A percentile compares a stretch with the other conserved stretches of the same genome.
These are phyloP conservation scores for Eumerus sabulonum DNA, from an alignment of 2,888 invertebrate species.

Conservation along the genomic window DNA sequence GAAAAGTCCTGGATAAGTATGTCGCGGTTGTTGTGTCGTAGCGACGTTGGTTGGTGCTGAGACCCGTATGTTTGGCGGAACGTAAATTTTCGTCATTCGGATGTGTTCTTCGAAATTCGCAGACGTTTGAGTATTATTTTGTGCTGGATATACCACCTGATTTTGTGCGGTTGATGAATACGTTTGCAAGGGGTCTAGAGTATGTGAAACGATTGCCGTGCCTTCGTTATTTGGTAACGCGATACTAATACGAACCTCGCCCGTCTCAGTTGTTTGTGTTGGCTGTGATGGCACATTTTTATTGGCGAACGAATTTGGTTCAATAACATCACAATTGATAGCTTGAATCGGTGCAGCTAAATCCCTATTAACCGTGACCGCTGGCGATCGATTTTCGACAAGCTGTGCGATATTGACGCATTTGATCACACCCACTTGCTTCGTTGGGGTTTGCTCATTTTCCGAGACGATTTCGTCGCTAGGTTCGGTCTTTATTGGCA, in stretches of 20 bases:
- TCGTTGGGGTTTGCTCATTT: neutral
- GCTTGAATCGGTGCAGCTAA: neutral
- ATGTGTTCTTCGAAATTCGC: too few species aligned
- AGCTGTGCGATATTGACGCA: conserved; percentile 42
- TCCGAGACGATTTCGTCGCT: neutral
- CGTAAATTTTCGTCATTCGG: too few species aligned
- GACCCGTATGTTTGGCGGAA: too few species aligned
- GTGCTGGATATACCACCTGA: too few species aligned
- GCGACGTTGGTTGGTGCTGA: too few species aligned
- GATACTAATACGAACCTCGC: neutral
- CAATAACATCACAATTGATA: too few species aligned
- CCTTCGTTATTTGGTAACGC: conserved; percentile 8
- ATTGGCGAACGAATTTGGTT: too few species aligned
- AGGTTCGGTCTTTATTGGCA: conserved; percentile 28
- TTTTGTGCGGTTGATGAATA: neutral
- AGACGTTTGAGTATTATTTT: too few species aligned
- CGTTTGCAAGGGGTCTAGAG: neutral
- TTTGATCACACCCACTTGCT: conserved; percentile 16
- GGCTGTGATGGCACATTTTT: too few species aligned
- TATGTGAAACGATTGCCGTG: neutral
- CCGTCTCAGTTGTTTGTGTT: too few species aligned
- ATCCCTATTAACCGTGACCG: neutral
- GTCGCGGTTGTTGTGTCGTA: too few species aligned
- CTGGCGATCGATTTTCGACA: neutral
- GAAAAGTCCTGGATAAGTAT: too few species aligned